Conservation (phyloP, 2,888 invertebrate species). For the Ommatoiulus sabulosus region DNA sequence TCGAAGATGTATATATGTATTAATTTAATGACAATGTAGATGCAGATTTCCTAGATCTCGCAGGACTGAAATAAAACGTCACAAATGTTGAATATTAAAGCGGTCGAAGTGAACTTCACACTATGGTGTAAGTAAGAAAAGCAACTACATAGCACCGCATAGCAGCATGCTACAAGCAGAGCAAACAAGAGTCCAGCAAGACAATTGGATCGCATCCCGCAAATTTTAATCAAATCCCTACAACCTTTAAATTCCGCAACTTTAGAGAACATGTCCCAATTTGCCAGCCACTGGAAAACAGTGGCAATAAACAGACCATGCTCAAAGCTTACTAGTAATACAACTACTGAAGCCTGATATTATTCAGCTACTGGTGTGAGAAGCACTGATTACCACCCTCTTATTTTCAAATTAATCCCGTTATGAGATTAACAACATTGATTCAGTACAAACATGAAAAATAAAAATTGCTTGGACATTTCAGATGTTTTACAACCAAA, state of each 20-base stretch:
- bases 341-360: too few species aligned
- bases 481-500: too few species aligned
- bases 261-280: not conserved
- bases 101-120: not conserved
- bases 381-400: too few species aligned
- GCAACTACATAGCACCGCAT: not conserved
- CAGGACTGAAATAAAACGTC: slow-evolving; percentile 55
- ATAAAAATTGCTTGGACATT: too few species aligned
- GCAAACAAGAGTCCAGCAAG: slow-evolving; percentile 15
- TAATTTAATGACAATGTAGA: slow-evolving; percentile 52
- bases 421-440: too few species aligned
- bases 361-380: too few species aligned
- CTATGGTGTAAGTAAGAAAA: not conserved
- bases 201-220: not conserved
- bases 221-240: not conserved
- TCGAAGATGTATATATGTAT: not conserved
- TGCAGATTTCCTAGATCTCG: slow-evolving; percentile 56
- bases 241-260: not conserved
- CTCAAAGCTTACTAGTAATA: too few species aligned
- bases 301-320: too few species aligned
- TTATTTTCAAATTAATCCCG: too few species aligned
- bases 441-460: too few species aligned
- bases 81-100: not conserved
- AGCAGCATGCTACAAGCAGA: not conserved
- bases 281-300: not conserved